Conservation (phyloP, 1,140 invertebrate species). For the Drosophila elegans region DNA sequence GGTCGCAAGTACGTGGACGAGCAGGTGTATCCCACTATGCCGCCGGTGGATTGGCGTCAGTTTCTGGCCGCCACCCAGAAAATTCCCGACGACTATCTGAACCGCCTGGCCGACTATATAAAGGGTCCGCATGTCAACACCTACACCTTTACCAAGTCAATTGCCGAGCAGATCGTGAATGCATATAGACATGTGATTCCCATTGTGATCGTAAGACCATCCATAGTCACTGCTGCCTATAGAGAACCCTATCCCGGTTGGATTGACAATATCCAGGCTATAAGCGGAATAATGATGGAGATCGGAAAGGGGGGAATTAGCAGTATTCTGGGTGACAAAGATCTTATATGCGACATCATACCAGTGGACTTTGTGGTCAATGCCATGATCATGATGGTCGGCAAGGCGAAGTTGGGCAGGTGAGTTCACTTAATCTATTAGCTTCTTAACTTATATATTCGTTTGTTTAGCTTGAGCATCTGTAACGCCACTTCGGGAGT, state of each 20-base stretch:
- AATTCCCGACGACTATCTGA: slow-evolving; percentile 87
- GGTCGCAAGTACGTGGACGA: slow-evolving; percentile 90
- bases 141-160: slow-evolving; percentile 94
- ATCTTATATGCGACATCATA: slow-evolving; percentile 92
- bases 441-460: not conserved
- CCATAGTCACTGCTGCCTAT: slow-evolving; percentile 93
- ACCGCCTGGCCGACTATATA: slow-evolving; percentile 86
- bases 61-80: slow-evolving; percentile 88
- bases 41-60: slow-evolving; percentile 87
- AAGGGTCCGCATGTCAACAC: slow-evolving; percentile 93
- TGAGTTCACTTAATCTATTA: not conserved
- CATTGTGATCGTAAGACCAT: slow-evolving; percentile 95
- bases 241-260: slow-evolving; percentile 94
- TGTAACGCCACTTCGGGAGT: slow-evolving; percentile 96
- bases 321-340: slow-evolving; percentile 91
- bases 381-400: slow-evolving; percentile 91
- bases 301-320: slow-evolving; percentile 94
- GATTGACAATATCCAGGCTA: slow-evolving; percentile 97
- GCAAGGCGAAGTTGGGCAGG: slow-evolving; percentile 86
- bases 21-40: slow-evolving; percentile 88
- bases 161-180: slow-evolving; percentile 91
- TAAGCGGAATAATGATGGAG: slow-evolving; percentile 92
- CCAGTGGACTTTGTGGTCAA: slow-evolving; percentile 97
- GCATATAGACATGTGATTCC: slow-evolving; percentile 89
- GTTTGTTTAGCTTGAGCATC: slow-evolving; percentile 85